These are phyloP conservation scores for Drosophila sulfurigaster DNA, from an alignment of 1,140 invertebrate genomes.

Conservation along the genomic window DNA sequence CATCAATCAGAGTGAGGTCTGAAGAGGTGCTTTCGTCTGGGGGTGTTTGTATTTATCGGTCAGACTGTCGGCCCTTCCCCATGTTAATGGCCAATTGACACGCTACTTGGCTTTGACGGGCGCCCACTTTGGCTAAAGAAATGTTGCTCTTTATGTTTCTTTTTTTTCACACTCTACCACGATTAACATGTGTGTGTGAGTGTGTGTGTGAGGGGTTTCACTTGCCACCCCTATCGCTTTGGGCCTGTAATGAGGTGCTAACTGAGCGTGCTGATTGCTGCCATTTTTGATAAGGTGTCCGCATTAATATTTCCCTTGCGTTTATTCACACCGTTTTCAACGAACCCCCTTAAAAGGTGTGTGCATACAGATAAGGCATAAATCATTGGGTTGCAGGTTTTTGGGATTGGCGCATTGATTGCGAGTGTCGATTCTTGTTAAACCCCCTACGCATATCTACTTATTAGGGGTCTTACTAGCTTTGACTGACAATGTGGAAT, in stretches of 20 bases:
- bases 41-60: constrained; percentile 69
- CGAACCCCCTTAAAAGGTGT: constrained; percentile 17
- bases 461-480: too few relatives aligned
- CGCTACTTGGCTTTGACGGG: constrained; percentile 76
- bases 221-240: constrained; percentile 22
- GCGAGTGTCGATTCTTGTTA: too few relatives aligned
- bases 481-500: too few relatives aligned
- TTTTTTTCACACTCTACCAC: constrained; percentile 45
- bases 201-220: constrained; percentile 24
- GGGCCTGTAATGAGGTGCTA: constrained; percentile 70
- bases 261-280: constrained; percentile 81
- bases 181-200: constrained; percentile 51
- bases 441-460: too few relatives aligned
- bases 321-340: constrained; percentile 54
- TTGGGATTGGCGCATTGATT: background rate
- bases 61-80: constrained; percentile 28
- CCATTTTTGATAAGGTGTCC: constrained; percentile 79
- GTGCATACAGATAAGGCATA: constrained; percentile 15
- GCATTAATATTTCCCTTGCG: constrained; percentile 75
- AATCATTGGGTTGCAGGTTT: background rate
- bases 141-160: background rate
- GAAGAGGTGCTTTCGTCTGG: constrained; percentile 5
- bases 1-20: constrained; percentile 45
- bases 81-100: constrained; percentile 82
- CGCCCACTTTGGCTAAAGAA: constrained; percentile 4